Base-by-base conservation (phyloP, 2,888 invertebrate species). In the Heliconius sara region DNA sequence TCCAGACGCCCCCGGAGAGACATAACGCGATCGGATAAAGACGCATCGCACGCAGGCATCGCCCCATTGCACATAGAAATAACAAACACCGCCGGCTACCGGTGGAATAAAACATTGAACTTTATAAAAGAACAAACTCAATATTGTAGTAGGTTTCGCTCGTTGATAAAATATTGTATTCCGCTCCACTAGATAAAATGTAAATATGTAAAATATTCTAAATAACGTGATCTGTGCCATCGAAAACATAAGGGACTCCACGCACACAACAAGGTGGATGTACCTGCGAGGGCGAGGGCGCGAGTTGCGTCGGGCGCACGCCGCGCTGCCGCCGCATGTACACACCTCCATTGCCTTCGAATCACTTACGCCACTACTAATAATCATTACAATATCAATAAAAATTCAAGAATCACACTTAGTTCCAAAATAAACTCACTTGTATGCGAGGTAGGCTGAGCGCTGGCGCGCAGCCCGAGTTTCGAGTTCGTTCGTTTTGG, bases 371-470 rank as follows among this genome's bases (percentile, higher is more conserved):
- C 93, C 91, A 93, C 95, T 95, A 95, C 95, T 93, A 94, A 94
- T 93, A 94, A 94, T 94, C 92, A 93, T 95, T 95, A 95, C 93
- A 94, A 95, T 95, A 95, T 94, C 93, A 95, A 95, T 95, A 95
- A 95, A 95, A 95, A 95, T 95, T 95, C 96, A 96, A 96, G 96
- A 96, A 96, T 96, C 96, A 96, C 96, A 96, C 96, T 96, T 96
- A 96, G 96, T 96, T 95, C 96, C 96, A 96, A 96, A 96, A 96
- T 96, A 96, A 96, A 96, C 96, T 96, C 96, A 96, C 96, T 96
- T 96, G 96, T 96, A 95, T 96, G 96, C 96, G 96, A 96, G 96
- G 96, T 96, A 96, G 96, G 96, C 95, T 95, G 95, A 89, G 95
- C 94, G 94, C 95, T 90, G 88, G 91, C 94, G 95, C 95, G 89